These are phyloP conservation scores for Doryteuthis pealeii DNA, from an alignment of 1,140 invertebrate species.

Conservation along the genomic window DNA sequence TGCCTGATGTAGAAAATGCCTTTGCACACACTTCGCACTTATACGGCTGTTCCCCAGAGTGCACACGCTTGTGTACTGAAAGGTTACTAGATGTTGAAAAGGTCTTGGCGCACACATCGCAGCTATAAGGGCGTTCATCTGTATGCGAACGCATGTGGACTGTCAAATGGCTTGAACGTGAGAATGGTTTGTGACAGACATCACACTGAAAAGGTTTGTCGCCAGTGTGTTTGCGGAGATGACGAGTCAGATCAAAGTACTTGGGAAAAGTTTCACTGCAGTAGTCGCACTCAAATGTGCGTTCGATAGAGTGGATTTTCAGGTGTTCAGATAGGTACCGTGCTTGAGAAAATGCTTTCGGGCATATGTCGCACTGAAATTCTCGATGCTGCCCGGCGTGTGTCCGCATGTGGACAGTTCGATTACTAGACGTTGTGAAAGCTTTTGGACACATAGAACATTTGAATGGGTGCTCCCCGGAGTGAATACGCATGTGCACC, in stretches of 20 bases:
- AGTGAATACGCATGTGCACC: constrained; percentile 12
- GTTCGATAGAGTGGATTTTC: constrained; percentile 7
- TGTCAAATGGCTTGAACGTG: constrained; percentile 36
- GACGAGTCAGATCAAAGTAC: constrained; percentile 84
- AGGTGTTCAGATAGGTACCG: constrained; percentile 33
- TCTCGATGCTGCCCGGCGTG: constrained; percentile 7
- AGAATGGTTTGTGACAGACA: constrained; percentile 36
- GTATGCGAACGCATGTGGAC: constrained; percentile 57
- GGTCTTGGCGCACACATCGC: constrained; percentile 54
- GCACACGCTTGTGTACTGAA: constrained; percentile 52
- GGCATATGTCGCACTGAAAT: constrained; percentile 10
- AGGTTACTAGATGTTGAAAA: constrained; percentile 40
- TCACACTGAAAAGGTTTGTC: constrained; percentile 87
- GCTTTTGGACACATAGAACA: constrained; percentile 16
- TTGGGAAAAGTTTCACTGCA: constrained; percentile 84
- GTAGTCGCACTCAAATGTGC: constrained; percentile 64
- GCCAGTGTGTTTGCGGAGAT: constrained; percentile 87
- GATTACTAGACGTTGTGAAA: background rate
- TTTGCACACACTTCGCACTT: constrained; percentile 67
- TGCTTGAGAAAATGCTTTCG: background rate
- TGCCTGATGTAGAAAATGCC: constrained; percentile 48
- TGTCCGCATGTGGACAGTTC: background rate
- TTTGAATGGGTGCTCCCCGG: background rate
- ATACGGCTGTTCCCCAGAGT: constrained; percentile 53
- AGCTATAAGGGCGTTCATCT: constrained; percentile 55